phyloP scores from a whole-genome alignment of 2,113 vertebrate genomes.

The Progne subis region DNA sequence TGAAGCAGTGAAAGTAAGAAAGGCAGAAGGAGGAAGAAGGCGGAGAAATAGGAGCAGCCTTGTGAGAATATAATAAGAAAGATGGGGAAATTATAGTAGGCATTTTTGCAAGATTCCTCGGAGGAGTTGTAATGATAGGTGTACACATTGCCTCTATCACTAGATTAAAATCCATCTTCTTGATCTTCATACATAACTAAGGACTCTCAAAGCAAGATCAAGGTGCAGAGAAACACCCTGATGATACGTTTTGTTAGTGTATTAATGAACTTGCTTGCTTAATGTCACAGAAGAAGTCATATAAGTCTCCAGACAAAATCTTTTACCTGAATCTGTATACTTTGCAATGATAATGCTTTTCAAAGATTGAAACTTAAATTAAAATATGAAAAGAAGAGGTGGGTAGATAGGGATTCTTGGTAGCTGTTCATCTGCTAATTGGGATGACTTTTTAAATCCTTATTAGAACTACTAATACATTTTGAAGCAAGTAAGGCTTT shows the following conservation, averaged over 20 bases:
- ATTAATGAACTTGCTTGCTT: slow-evolving; percentile 35
- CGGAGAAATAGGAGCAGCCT: background rate
- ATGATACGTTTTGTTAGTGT: slow-evolving; percentile 10
- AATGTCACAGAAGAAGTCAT: background rate
- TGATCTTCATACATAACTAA: slow-evolving; percentile 12
- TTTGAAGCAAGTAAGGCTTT: background rate
- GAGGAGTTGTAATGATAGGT: slow-evolving; percentile 13
- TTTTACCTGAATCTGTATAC: background rate
- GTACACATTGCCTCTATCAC: background rate
- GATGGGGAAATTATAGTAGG: background rate
- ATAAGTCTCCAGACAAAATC: background rate
- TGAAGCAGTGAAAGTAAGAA: background rate
- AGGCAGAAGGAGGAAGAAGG: background rate
- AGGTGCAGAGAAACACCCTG: background rate
- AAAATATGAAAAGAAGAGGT: slow-evolving; percentile 56
- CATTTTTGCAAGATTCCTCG: background rate
- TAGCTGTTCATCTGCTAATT: slow-evolving; percentile 43
- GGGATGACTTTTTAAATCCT: background rate
- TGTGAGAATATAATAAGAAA: background rate
- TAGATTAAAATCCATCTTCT: slow-evolving; percentile 25
- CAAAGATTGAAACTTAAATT: slow-evolving; percentile 49
- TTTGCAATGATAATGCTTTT: slow-evolving; percentile 18
- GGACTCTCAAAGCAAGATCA: slow-evolving; percentile 3
- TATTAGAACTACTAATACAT: background rate
- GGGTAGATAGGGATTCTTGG: slow-evolving; percentile 5